Evolutionary conservation across 2,888 invertebrate genomes (phyloP).

Genomic region (Phymatocera aterrima): DNA sequence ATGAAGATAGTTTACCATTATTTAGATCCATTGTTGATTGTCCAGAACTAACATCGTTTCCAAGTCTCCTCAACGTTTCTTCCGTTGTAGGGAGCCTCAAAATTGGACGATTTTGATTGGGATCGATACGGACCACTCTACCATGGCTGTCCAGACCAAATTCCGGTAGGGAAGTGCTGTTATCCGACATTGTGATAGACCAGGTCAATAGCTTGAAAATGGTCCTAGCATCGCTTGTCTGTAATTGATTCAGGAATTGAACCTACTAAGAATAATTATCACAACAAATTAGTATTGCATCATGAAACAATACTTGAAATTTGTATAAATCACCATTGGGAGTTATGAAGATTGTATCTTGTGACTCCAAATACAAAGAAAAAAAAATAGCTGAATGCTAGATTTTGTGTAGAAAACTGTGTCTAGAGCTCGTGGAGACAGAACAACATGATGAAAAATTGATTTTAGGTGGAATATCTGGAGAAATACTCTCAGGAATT

Average conservation of each 20-base stretch:
- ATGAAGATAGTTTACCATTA: conserved; percentile 56
- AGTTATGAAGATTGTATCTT: too few relatives aligned
- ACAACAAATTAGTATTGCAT: neutral
- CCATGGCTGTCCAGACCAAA: conserved; percentile 62
- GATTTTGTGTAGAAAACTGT: too few relatives aligned
- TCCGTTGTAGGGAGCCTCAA: conserved; percentile 59
- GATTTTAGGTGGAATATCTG: too few relatives aligned
- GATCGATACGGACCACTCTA: conserved; percentile 60
- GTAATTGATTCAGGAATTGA: neutral
- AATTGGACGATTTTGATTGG: conserved; percentile 54
- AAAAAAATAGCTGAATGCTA: too few relatives aligned
- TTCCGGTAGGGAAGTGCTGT: conserved; percentile 59
- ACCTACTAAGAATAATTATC: neutral
- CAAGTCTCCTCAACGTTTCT: conserved; percentile 63
- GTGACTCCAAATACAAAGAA: too few relatives aligned
- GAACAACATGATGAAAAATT: too few relatives aligned
- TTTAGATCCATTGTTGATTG: conserved; percentile 57
- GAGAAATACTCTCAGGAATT: too few relatives aligned
- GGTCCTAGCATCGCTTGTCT: conserved; percentile 40
- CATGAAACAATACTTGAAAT: neutral
- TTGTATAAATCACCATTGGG: too few relatives aligned
- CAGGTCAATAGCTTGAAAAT: conserved; percentile 31
- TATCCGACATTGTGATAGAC: conserved; percentile 65
- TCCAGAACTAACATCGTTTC: conserved; percentile 61
- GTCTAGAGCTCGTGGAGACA: too few relatives aligned